Percentiles rank a stretch among this genome's conserved stretches.
Evolutionary conservation across 1,140 invertebrate genomes (phyloP).

Genomic region (Eriocheir sinensis): DNA sequence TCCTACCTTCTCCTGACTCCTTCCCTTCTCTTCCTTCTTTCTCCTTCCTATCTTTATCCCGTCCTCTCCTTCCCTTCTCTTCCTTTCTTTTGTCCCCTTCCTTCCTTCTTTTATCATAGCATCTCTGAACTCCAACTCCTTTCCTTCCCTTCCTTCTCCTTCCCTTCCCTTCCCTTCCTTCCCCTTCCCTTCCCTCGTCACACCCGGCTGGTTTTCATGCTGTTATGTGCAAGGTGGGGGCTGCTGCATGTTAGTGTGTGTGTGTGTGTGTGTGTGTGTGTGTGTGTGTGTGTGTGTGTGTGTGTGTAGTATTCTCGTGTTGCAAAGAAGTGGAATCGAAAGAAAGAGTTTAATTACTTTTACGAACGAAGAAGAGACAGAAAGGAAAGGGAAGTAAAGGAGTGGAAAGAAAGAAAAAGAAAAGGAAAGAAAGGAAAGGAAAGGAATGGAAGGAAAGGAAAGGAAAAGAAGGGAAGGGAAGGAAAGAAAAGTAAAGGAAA

Average conservation of each 20-base stretch:
- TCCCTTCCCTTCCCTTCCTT: not conserved
- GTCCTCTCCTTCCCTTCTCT: not conserved
- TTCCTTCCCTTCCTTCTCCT: not conserved
- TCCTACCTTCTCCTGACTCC: not conserved
- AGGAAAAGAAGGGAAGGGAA: too few species aligned
- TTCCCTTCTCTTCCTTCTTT: not conserved
- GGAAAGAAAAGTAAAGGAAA: not conserved
- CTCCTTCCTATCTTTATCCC: not conserved
- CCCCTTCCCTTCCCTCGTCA: not conserved
- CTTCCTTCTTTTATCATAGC: too few species aligned
- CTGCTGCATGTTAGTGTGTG: not conserved
- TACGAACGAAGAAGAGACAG: not conserved
- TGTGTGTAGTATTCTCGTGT: not conserved
- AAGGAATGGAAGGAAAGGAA: not conserved
- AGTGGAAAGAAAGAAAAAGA: not conserved
- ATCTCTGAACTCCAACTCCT: too few species aligned
- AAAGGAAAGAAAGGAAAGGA: not conserved
- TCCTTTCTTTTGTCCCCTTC: too few species aligned
- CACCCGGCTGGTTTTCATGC: not conserved
- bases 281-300: not conserved
- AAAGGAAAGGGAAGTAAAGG: too few species aligned
- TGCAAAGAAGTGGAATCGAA: not conserved
- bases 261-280: slow-evolving; percentile 28
- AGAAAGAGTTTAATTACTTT: slow-evolving; percentile 6
- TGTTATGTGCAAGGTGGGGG: slow-evolving; percentile 24